Evolutionary conservation across 2,888 invertebrate genomes (phyloP), one percentile per base, ranked within the genome.

Genomic region (Polyommatus icarus): DNA sequence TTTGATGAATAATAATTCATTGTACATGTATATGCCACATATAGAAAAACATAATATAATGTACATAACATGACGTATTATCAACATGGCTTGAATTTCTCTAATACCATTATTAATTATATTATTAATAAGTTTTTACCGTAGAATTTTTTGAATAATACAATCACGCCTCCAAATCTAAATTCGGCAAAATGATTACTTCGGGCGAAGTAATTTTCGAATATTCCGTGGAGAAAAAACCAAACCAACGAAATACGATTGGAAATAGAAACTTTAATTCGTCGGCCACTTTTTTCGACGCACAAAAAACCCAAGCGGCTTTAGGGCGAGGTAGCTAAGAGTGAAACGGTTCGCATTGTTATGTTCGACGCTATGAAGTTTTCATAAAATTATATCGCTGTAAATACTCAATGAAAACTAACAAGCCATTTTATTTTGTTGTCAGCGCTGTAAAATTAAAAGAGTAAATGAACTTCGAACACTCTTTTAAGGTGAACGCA

Each of bases 171-270:
- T 40, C 12, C 46, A 32, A 67, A 67, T 67, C 40, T 72, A 10
- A 46, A 76, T 24, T 61, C 61, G 46, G 36, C 18, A 61, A 36
- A 36, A 77, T 40, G 12, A 77, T 77, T 71, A 71, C 71, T 73
- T 72, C 36, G 72, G 20, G 12, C 77, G 72, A 67, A 76, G 46
- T 76, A 76, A 77, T 80, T 79, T 79, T 71, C 79, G 77, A 80
- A 79, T 80, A 82, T 82, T 80, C 77, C 82, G 81, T 79, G 80
- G 78, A 75, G 75, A 80, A 76, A 76, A 78, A 77, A 79, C 79
- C 78, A 77, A 80, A 54, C 71, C 79, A 83, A 78, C 80, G 76
- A 78, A 79, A 79, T 79, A 78, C 77, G 79, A 81, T 76, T 77
- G 67, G 76, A 78, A 79, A 79, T 77, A 78, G 76, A 78, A 77